Base-by-base conservation (phyloP, 2,797 vertebrate species). In the Hoplostethus mediterraneus region DNA sequence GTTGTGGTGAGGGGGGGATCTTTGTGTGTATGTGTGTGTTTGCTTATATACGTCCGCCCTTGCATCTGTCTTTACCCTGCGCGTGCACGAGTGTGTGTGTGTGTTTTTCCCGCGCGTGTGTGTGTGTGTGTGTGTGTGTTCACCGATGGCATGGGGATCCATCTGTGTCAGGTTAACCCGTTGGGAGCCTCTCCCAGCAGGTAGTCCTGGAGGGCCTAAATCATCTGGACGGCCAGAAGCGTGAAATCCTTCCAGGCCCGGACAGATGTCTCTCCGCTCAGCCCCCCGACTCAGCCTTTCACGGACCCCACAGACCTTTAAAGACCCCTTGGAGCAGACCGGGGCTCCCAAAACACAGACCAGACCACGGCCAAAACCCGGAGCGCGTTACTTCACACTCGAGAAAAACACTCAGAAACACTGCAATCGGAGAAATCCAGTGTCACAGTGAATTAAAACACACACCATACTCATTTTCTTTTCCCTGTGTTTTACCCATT, bases 211-310 rank as follows among this genome's bases (percentile, higher is more conserved):
- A 93, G 92, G 90, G 92, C 91, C 96, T 96, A 96, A 97, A 97
- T 97, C 97, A 97, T 97, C 94, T 93, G 93, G 94, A 96, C 94
- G 94, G 93, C 91, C 87, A 89, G 92, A 93, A 97, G 96, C 96
- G 94, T 98, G 96, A 98, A 97, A 98, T 98, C 94, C 91, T 93
- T 93, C 93, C 96, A 96, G 95, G 94, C 92, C 92, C 13, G 92
- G 94, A 95, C 90, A 94, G 94, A 96, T 95, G 96, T 91, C 95
- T 96, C 86, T 79, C 82, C 88, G 90, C 66, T 89, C 83, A 78
- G 78, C 21, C 21, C 21, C 77, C 66, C 69, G 58, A 55, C 78
- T 77, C 83, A 75, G 88, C 51, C 86, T 82, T 40, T 63, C 73
- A 49, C 70, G 42, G 87, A 92, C 86, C 89, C 69, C 76, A 53